Evolutionary conservation across 2,113 vertebrate species (phyloP), one percentile per base, ranked within the genome.

Genomic region (Tiliqua scincoides): DNA sequence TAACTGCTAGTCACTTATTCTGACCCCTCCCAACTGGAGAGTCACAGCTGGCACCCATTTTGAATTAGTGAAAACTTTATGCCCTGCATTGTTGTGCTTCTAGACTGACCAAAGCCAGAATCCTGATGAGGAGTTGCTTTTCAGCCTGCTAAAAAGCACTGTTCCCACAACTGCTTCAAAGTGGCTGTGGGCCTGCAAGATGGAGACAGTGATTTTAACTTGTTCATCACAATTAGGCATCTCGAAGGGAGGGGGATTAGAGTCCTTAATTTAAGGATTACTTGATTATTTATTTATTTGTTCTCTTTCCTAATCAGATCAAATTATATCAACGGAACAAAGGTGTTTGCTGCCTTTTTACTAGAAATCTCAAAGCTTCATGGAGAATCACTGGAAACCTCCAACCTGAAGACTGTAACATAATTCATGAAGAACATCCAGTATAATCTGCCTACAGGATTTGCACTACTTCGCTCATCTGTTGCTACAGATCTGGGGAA

Each of bases 271-370:
- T 30, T 78, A 18, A 27, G 82, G 40, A 81, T 17, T 86, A 18
- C 40, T 81, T 81, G 68, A 86, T 52, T 23, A 40, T 40, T 73
- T 23, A 52, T 87, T 37, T 79, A n/a, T 85, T 84, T 23, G 65
- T 62, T 68, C 54, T 35, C 30, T 57, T 63, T 91, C 80, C 71
- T 90, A 84, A 86, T 67, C 78, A 97, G 97, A 91, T 82, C 88
- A 86, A 97, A 96, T 91, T 97, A 97, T 87, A 97, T 97, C 84
- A 85, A 96, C 81, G 97, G 97, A 89, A 96, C 94, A 74, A 97
- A 98, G 88, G 37, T 95, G 30, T 96, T 97, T 88, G 96, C 95
- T 80, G 88, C 89, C 62, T 96, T 96, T 86, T 96, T 97, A 89
- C 67, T 96, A 77, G 97, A 97, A 88, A 73, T 97, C 76, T 93